These are phyloP conservation scores for Aporophyla lueneburgensis DNA, from an alignment of 2,888 invertebrate genomes.

Conservation along the genomic window DNA sequence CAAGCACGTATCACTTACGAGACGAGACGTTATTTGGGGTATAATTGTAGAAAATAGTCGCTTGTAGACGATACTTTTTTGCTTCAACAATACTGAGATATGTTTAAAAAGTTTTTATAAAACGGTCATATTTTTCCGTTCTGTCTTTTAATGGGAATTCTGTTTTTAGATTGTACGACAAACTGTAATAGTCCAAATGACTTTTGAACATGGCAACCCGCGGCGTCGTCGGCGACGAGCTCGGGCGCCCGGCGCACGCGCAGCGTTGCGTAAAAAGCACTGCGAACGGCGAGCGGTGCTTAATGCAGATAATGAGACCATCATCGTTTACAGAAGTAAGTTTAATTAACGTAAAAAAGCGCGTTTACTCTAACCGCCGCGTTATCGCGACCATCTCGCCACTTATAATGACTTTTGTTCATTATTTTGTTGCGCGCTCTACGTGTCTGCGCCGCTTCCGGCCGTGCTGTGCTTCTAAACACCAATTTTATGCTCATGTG, in stretches of 20 bases:
- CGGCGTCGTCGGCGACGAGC: slow-evolving; percentile 34
- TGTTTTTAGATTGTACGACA: slow-evolving; percentile 59
- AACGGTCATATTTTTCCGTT: slow-evolving; percentile 53
- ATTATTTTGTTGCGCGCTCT: slow-evolving; percentile 87
- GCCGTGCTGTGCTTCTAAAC: slow-evolving; percentile 80
- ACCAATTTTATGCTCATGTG: slow-evolving; percentile 85
- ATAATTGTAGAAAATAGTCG: slow-evolving; percentile 64
- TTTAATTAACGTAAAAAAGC: slow-evolving; percentile 91
- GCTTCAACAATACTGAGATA: slow-evolving; percentile 26
- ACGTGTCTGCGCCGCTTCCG: slow-evolving; percentile 85
- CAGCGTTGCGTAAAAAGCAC: slow-evolving; percentile 83
- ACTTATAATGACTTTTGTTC: slow-evolving; percentile 89
- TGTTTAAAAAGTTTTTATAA: slow-evolving; percentile 53
- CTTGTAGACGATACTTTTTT: slow-evolving; percentile 60
- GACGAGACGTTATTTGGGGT: slow-evolving; percentile 56
- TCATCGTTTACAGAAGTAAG: slow-evolving; percentile 89
- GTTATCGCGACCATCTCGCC: slow-evolving; percentile 86
- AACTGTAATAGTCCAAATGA: slow-evolving; percentile 65
- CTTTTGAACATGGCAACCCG: slow-evolving; percentile 70
- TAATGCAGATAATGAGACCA: slow-evolving; percentile 86
- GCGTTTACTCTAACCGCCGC: slow-evolving; percentile 87
- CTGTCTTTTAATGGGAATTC: slow-evolving; percentile 48
- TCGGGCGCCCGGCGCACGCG: slow-evolving; percentile 64
- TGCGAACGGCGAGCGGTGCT: slow-evolving; percentile 75
- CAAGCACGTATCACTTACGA: slow-evolving; percentile 57